Evolutionary conservation across 2,888 invertebrate species (phyloP).

Genomic region (Volucella inanis): DNA sequence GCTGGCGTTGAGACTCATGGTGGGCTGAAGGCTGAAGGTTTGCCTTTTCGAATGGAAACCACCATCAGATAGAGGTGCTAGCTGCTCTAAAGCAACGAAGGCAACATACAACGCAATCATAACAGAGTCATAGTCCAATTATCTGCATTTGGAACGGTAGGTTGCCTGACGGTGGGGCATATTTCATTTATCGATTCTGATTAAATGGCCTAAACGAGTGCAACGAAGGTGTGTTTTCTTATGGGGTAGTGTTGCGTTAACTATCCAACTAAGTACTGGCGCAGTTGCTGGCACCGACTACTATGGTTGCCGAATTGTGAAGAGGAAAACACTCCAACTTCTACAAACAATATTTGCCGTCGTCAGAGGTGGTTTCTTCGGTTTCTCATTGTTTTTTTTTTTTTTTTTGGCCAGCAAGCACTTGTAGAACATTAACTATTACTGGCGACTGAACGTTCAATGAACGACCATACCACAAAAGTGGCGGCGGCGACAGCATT

Average conservation of each 20-base stretch:
- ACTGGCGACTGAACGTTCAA: slow-evolving; percentile 27
- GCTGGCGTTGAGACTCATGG: slow-evolving; percentile 4
- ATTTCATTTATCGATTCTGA: slow-evolving; percentile 62
- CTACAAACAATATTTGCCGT: slow-evolving; percentile 4
- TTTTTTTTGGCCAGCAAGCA: slow-evolving; percentile 1
- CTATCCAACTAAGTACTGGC: no score
- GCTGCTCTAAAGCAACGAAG: slow-evolving; percentile 31
- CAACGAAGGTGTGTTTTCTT: slow-evolving; percentile 50
- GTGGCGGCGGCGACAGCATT: not conserved
- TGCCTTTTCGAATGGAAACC: slow-evolving; percentile 42
- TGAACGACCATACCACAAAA: slow-evolving; percentile 42
- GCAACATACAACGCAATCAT: slow-evolving; percentile 62
- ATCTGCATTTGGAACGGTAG: slow-evolving; percentile 54
- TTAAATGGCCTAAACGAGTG: slow-evolving; percentile 69
- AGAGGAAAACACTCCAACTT: slow-evolving; percentile 20
- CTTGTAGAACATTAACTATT: slow-evolving; percentile 1
- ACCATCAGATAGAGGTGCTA: slow-evolving; percentile 32
- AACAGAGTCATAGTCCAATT: slow-evolving; percentile 71
- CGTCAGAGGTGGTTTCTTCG: slow-evolving; percentile 2
- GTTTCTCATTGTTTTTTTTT: slow-evolving; percentile 2
- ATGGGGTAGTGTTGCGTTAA: slow-evolving; percentile 6
- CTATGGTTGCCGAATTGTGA: slow-evolving; percentile 29
- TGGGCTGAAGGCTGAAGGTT: slow-evolving; percentile 4
- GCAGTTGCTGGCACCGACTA: not conserved
- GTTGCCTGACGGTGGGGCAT: slow-evolving; percentile 42